Evolutionary conservation across 2,888 invertebrate genomes (phyloP), one percentile per base, ranked within the genome.

Genomic region (Leptinotarsa peninsularis): DNA sequence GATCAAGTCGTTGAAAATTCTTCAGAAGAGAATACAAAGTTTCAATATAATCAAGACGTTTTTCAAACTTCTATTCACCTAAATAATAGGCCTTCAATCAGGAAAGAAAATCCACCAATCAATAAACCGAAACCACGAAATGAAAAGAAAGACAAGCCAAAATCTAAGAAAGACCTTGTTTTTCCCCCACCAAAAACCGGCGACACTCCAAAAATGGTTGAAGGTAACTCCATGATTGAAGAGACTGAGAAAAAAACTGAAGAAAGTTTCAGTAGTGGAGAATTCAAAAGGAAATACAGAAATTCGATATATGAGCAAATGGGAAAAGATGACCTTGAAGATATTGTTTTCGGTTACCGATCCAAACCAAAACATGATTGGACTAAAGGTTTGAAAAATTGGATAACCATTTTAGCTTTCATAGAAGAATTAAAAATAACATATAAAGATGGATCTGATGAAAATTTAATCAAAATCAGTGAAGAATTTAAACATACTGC

Each of bases 361-460:
- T 21, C 49, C 7, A 49, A 58, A 15, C 27, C 33, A 56, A 70
- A 21, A 21, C 17, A 49, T 33, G 18, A 54, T 10, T 43, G 17
- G 7, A 18, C 18, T 23, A 49, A 50, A 21, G 4, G n/a, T 4
- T 52, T 68, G 0, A 68, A 52, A 56, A 67, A 69, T 21, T 71
- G 72, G 56, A 49, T 67, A 7, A 54, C 15, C 4, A 66, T 58
- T 4, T 23, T 73, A n/a, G 58, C 23, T 14, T 23, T 54, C 17
- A 73, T 73, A 17, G 73, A 73, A 33, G 66, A 76, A 49, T 23
- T 71, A 4, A 52, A 76, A 52, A 76, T 67, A 18, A 33, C 69
- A 13, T 71, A 67, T 54, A 73, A 73, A 67, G 73, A 70, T 60
- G 72, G 69, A 18, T 68, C 72, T 33, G 73, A 73, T 66, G 18